phyloP scores from a whole-genome alignment of 2,797 vertebrate species.

The Hydrocynus forskahlii region DNA sequence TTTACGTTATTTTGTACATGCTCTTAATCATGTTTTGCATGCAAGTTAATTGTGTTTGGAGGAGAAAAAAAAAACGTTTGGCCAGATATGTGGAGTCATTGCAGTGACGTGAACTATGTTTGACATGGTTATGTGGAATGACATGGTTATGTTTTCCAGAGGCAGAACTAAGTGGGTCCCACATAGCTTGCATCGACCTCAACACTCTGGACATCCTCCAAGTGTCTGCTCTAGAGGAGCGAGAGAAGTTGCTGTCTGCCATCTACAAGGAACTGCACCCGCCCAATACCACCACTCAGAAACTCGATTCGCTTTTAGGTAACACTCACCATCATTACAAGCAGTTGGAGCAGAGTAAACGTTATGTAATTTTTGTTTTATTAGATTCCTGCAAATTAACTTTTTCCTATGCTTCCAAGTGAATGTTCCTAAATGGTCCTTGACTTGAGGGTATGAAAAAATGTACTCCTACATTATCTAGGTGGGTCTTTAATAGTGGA shows the following conservation, averaged over 20 bases:
- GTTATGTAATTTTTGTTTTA: neutral
- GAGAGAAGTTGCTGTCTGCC: slow-evolving; percentile 75
- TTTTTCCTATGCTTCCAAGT: neutral
- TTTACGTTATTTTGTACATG: too few species aligned
- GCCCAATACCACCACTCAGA: slow-evolving; percentile 66
- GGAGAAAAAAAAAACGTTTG: too few species aligned
- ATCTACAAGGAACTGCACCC: slow-evolving; percentile 79
- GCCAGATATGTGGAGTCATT: neutral
- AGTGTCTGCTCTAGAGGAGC: slow-evolving; percentile 70
- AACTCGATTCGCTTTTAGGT: slow-evolving; percentile 73
- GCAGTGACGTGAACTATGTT: neutral
- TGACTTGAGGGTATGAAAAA: too few species aligned
- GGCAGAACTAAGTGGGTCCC: slow-evolving; percentile 72
- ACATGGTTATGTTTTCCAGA: slow-evolving; percentile 64
- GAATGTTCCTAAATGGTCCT: neutral
- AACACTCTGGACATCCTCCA: slow-evolving; percentile 73
- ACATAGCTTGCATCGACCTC: slow-evolving; percentile 74
- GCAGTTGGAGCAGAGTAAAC: neutral
- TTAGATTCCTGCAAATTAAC: neutral
- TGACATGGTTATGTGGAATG: too few species aligned
- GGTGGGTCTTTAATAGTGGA: too few species aligned
- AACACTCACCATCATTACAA: slow-evolving; percentile 21
- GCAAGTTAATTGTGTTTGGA: too few species aligned
- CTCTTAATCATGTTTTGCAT: too few species aligned
- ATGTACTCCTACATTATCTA: too few species aligned